These are phyloP conservation scores for Mionectes macconnelli DNA, from an alignment of 2,113 vertebrate genomes.

Conservation along the genomic window DNA sequence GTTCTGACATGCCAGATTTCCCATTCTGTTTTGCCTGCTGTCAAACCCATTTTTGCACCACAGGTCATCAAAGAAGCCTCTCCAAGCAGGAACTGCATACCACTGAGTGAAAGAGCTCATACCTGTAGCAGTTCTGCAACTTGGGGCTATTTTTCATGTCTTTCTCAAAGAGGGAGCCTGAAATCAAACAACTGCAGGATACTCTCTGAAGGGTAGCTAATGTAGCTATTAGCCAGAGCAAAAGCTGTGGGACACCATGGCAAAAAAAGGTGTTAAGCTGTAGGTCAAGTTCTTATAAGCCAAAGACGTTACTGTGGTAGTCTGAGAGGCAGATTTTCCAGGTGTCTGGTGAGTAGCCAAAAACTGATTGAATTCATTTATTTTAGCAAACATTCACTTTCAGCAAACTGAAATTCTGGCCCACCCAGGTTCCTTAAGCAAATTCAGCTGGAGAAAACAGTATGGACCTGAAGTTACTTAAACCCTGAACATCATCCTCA, in stretches of 20 bases:
- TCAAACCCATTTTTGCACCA: background rate
- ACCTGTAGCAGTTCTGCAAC: background rate
- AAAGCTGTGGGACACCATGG: background rate
- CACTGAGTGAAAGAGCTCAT: background rate
- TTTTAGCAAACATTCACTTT: constrained; percentile 44
- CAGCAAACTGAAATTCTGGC: background rate
- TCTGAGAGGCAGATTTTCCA: background rate
- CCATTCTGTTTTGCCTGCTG: background rate
- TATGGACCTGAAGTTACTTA: background rate
- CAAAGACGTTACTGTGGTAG: background rate
- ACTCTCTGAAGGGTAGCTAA: background rate
- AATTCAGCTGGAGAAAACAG: constrained; percentile 3
- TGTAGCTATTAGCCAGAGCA: background rate
- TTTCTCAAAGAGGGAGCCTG: background rate
- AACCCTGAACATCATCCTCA: background rate
- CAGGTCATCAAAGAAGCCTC: background rate
- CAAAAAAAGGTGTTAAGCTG: background rate
- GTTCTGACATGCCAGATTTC: background rate
- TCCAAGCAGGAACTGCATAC: background rate
- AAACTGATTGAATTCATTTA: background rate
- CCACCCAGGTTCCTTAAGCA: background rate
- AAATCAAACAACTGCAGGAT: background rate
- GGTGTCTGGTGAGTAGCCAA: constrained; percentile 6
- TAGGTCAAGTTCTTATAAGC: background rate
- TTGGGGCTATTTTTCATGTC: background rate